Evolutionary conservation across 1,140 invertebrate species (phyloP), one percentile per base, ranked within the genome.

Genomic region (Leptinotarsa lineolata): DNA sequence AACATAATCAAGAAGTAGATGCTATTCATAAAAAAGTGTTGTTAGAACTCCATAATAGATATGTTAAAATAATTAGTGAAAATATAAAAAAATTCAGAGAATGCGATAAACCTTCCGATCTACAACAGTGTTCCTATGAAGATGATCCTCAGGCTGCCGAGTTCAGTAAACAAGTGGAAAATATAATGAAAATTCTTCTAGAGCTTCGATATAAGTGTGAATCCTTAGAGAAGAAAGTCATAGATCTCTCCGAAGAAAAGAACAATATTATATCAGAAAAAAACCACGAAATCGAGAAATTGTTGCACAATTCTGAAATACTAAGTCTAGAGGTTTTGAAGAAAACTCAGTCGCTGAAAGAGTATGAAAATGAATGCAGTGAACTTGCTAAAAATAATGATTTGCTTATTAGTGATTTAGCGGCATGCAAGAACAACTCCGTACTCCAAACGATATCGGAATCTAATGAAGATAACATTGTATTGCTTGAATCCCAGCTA

Each of bases 321-420:
- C 72, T 83, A 4, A 83, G 78, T 71, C 78, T 82, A 68, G 81
- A 83, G 74, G 71, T 83, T 12, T 78, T 81, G 11, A 78, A 68
- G 12, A 83, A 83, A 71, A 76, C 61, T 11, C 72, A 82, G 67
- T 74, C 76, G 12, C 65, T 83, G 39, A 81, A 80, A 64, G 88
- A 90, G 78, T 88, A 87, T 66, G 88, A 90, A 76, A 82, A 87
- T n/a, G 89, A 91, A 81, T 86, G 89, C 69, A 86, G 86, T 59
- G 88, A 90, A 83, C 86, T 90, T 81, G 89, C 89, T 78, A 89
- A 90, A 77, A 91, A 90, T 81, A 91, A 91, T 78, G 90, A 91
- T 79, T 85, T 89, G 73, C 82, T 91, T 18, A 86, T 91, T 78
- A 86, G 86, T 68, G 89, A 91, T 81, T 86, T 91, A 75, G 86